Conservation (phyloP, 2,113 vertebrate species). For the Ursus arctos region DNA sequence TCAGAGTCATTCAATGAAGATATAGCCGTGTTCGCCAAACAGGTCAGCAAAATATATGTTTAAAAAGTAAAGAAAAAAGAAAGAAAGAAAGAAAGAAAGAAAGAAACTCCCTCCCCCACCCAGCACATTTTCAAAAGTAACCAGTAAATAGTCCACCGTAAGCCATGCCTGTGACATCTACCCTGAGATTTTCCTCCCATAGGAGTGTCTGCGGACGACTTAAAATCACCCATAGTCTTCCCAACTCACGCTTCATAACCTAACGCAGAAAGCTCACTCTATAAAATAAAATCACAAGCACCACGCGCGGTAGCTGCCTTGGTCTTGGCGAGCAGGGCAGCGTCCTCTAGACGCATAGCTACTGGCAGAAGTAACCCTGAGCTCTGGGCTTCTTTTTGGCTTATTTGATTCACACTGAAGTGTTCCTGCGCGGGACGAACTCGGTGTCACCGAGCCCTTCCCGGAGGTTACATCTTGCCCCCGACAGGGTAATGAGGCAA, state of each 20-base stretch:
- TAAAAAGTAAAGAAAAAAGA: slow-evolving; percentile 50
- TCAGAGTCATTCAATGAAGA: slow-evolving; percentile 99
- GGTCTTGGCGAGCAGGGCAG: neutral
- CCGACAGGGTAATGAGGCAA: slow-evolving; percentile 82
- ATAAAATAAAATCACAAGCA: neutral
- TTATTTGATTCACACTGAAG: slow-evolving; percentile 80
- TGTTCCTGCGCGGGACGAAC: slow-evolving; percentile 74
- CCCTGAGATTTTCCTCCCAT: neutral
- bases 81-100: slow-evolving; percentile 20
- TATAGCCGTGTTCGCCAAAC: slow-evolving; percentile 99
- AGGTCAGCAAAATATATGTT: slow-evolving; percentile 93
- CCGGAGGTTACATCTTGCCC: slow-evolving; percentile 81
- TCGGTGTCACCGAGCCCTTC: slow-evolving; percentile 76
- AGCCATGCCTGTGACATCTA: neutral
- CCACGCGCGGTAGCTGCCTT: neutral
- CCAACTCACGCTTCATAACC: neutral
- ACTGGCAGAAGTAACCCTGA: neutral
- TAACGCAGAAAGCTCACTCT: neutral
- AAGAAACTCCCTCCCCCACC: neutral
- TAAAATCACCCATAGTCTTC: neutral
- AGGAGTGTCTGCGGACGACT: neutral
- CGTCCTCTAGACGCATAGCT: neutral
- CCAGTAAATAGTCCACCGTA: neutral
- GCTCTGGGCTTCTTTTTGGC: slow-evolving; percentile 73
- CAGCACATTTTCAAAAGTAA: slow-evolving; percentile 41